phyloP scores from a whole-genome alignment of 2,888 invertebrate species.

The Lycaena phlaeas region DNA sequence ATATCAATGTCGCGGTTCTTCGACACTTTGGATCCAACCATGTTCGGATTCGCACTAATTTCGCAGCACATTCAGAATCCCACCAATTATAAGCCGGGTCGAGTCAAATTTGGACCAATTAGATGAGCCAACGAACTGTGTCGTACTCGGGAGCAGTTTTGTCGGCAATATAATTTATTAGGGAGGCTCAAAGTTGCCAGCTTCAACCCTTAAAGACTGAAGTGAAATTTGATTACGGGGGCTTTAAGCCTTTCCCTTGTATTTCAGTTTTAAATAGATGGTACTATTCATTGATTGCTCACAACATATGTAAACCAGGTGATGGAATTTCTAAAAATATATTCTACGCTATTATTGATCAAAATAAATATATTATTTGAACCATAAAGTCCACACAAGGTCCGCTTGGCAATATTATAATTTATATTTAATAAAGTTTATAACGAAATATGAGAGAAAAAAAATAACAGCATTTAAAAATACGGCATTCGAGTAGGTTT shows the following conservation, averaged over 20 bases:
- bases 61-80: slow-evolving; percentile 52
- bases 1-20: slow-evolving; percentile 48
- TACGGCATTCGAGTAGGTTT: too few species aligned
- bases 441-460: too few species aligned
- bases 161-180: slow-evolving; percentile 72
- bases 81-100: slow-evolving; percentile 65
- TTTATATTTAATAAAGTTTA: too few species aligned
- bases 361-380: too few species aligned
- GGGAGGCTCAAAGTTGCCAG: slow-evolving; percentile 66
- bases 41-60: slow-evolving; percentile 62
- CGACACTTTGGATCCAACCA: slow-evolving; percentile 46
- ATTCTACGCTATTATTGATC: too few species aligned
- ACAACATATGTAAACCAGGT: neutral
- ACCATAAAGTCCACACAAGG: too few species aligned
- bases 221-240: slow-evolving; percentile 69
- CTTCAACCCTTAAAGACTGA: slow-evolving; percentile 69
- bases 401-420: too few species aligned
- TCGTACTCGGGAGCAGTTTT: slow-evolving; percentile 69
- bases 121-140: slow-evolving; percentile 71
- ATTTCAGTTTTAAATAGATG: slow-evolving; percentile 58
- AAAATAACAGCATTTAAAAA: too few species aligned
- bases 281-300: slow-evolving; percentile 25
- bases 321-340: too few species aligned
- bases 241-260: slow-evolving; percentile 59
- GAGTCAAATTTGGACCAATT: slow-evolving; percentile 69